Percentiles rank a stretch among this genome's conserved stretches.
phyloP scores from a whole-genome alignment of 2,797 vertebrate species.

The Calcarius lapponicus region DNA sequence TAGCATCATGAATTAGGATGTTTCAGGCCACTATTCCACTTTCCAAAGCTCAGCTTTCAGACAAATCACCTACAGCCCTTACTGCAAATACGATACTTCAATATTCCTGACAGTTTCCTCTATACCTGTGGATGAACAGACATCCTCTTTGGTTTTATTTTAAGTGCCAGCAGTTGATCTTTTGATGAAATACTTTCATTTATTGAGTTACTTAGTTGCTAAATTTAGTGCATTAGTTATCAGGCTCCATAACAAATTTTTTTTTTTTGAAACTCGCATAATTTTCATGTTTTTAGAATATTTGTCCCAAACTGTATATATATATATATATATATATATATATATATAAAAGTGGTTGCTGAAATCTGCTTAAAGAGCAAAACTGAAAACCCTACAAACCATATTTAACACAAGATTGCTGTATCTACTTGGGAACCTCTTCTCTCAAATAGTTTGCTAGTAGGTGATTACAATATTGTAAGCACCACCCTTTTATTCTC shows the following conservation, averaged over 20 bases:
- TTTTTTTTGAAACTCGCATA: background rate
- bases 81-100: background rate
- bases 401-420: background rate
- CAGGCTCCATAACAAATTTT: background rate
- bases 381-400: background rate
- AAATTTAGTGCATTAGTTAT: background rate
- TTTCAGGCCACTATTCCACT: background rate
- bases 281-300: background rate
- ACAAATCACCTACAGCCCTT: background rate
- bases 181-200: background rate
- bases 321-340: no score
- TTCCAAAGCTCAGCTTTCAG: background rate
- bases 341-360: background rate
- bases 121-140: background rate
- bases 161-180: background rate
- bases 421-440: background rate
- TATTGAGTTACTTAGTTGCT: background rate
- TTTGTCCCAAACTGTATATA: background rate
- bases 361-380: background rate
- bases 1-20: background rate
- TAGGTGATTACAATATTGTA: background rate
- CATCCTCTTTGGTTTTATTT: background rate
- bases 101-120: background rate
- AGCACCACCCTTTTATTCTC: background rate
- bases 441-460: background rate